Evolutionary conservation across 2,888 invertebrate species (phyloP).

Genomic region (Salticus scenicus): DNA sequence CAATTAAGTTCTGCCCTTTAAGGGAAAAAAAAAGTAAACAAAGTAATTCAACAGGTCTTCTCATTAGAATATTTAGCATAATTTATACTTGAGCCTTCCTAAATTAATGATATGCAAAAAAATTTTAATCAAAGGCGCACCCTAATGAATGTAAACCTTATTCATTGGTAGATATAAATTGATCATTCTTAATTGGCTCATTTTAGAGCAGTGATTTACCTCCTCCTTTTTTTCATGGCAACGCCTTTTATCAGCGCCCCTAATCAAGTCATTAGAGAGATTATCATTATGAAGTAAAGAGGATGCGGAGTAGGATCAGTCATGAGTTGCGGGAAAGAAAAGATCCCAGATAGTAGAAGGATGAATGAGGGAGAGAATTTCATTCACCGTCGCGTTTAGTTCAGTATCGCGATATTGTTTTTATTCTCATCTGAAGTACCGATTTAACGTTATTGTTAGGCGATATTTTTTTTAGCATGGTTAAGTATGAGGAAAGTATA

Average conservation of each 20-base stretch:
- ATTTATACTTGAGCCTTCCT: not conserved
- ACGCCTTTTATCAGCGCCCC: conserved; percentile 63
- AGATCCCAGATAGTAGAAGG: not conserved
- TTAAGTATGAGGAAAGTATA: too few species aligned
- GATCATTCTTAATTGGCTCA: conserved; percentile 62
- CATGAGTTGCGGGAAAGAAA: not conserved
- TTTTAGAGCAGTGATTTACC: conserved; percentile 42
- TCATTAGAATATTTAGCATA: not conserved
- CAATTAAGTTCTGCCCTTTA: too few species aligned
- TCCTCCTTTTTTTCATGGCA: conserved; percentile 27
- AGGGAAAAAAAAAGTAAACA: not conserved
- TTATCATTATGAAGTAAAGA: conserved; percentile 24
- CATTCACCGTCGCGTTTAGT: too few species aligned
- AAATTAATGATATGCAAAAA: conserved; percentile 63
- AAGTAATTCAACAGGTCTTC: not conserved
- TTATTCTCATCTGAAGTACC: too few species aligned
- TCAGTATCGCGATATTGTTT: too few species aligned
- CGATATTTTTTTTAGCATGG: too few species aligned
- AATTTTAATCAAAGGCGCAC: conserved; percentile 44
- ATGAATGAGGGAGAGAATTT: too few species aligned
- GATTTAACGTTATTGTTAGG: too few species aligned
- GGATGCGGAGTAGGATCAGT: conserved; percentile 9
- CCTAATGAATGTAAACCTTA: conserved; percentile 56
- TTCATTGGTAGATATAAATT: conserved; percentile 60
- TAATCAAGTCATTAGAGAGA: conserved; percentile 62